Evolutionary conservation across 2,113 vertebrate genomes (phyloP).

Genomic region (Panthera leo): DNA sequence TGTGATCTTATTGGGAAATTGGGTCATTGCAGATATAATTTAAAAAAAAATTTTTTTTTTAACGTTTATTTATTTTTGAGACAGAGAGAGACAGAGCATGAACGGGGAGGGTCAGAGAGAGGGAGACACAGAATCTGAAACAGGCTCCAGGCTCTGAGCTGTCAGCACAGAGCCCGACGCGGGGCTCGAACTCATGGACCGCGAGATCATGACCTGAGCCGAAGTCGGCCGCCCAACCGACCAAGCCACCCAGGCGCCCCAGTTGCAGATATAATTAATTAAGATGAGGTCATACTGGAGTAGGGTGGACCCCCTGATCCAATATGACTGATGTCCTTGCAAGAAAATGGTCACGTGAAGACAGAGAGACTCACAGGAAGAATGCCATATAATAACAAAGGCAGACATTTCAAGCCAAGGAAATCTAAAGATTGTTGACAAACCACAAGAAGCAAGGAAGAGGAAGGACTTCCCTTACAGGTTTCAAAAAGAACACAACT

Average conservation of each 20-base stretch:
- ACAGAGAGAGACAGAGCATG: too few relatives aligned
- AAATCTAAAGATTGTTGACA: neutral
- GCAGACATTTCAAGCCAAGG: neutral
- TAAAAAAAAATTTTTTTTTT: too few relatives aligned
- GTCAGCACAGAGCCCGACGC: too few relatives aligned
- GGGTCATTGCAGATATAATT: neutral
- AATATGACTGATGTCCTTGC: neutral
- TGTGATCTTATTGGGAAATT: neutral
- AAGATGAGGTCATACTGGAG: neutral
- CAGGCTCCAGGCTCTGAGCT: too few relatives aligned
- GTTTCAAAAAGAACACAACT: neutral
- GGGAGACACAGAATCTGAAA: too few relatives aligned
- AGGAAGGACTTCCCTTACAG: neutral
- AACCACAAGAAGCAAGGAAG: neutral
- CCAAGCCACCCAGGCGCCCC: too few relatives aligned
- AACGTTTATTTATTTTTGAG: too few relatives aligned
- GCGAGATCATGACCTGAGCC: too few relatives aligned
- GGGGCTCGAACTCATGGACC: too few relatives aligned
- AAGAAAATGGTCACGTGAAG: neutral
- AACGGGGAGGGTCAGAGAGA: too few relatives aligned
- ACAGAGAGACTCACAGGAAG: neutral
- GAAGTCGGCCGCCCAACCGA: too few relatives aligned
- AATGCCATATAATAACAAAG: neutral
- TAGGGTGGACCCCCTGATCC: neutral
- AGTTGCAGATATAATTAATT: neutral